Evolutionary conservation across 2,797 vertebrate genomes (phyloP).

Genomic region (Picus viridis): DNA sequence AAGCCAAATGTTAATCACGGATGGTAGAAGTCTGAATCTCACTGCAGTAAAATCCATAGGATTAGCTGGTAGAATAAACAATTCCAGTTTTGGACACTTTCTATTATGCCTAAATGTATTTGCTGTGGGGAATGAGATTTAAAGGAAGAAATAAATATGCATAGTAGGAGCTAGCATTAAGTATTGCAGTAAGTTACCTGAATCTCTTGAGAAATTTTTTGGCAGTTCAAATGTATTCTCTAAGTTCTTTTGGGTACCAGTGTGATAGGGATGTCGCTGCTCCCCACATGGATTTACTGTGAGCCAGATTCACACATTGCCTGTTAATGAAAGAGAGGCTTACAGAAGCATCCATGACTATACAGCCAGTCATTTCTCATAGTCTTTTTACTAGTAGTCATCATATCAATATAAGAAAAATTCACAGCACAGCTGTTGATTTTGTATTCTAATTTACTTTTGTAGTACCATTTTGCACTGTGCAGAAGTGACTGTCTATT

Average conservation of each 20-base stretch:
- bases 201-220: conserved; percentile 12
- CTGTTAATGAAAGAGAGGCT: conserved; percentile 16
- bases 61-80: conserved; percentile 40
- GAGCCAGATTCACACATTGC: not conserved
- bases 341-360: not conserved
- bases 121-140: conserved; percentile 12
- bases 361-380: not conserved
- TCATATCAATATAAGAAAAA: not conserved
- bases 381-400: not conserved
- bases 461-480: not conserved
- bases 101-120: conserved; percentile 35
- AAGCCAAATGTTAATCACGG: not conserved
- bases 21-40: not conserved
- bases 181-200: conserved; percentile 27
- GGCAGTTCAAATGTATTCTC: not conserved
- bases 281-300: not conserved
- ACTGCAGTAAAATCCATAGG: conserved; percentile 1
- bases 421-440: not conserved
- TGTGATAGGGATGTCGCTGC: conserved; percentile 9
- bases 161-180: not conserved
- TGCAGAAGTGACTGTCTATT: not conserved
- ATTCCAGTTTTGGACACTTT: not conserved
- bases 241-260: not conserved
- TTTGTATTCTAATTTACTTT: not conserved
- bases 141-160: conserved; percentile 25